Percentiles rank a stretch among this genome's conserved stretches.
phyloP scores from a whole-genome alignment of 1,140 invertebrate species.

The Phthorimaea operculella region DNA sequence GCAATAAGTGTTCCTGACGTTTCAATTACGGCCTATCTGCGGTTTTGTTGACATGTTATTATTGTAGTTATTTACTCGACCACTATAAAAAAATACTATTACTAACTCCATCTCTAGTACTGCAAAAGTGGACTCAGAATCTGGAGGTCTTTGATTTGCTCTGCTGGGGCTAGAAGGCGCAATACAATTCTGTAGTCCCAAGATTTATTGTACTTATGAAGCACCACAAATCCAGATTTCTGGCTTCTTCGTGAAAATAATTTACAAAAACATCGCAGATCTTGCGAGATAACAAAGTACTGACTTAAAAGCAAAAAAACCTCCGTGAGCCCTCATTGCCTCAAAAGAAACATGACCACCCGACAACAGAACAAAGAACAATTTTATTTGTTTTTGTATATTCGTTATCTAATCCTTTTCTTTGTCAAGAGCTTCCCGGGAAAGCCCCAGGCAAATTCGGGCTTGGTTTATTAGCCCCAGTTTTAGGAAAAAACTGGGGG shows the following conservation, averaged over 20 bases:
- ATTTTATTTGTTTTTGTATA: constrained; percentile 31
- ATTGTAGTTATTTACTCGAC: too few species aligned
- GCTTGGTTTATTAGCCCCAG: background rate
- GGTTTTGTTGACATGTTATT: constrained; percentile 11
- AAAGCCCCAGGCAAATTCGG: constrained; percentile 15
- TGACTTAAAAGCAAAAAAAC: background rate
- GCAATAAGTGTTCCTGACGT: constrained; percentile 28
- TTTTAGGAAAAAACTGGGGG: too few species aligned
- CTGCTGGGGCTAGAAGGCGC: too few species aligned
- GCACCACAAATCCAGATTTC: too few species aligned
- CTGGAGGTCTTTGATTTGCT: too few species aligned
- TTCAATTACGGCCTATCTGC: constrained; percentile 36
- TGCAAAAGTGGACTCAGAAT: too few species aligned
- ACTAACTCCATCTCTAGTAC: too few species aligned
- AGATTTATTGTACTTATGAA: too few species aligned
- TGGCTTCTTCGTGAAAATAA: too few species aligned
- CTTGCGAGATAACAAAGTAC: background rate
- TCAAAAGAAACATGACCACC: background rate
- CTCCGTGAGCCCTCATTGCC: background rate
- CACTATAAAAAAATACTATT: too few species aligned
- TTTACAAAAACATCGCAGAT: too few species aligned
- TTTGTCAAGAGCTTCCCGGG: constrained; percentile 25
- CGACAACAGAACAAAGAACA: constrained; percentile 15
- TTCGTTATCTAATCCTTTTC: constrained; percentile 31
- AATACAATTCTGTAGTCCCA: too few species aligned